A percentile compares a stretch with the other conserved stretches of the same genome.
Evolutionary conservation across 2,797 vertebrate genomes (phyloP).

Genomic region (Bradypodion pumilum): DNA sequence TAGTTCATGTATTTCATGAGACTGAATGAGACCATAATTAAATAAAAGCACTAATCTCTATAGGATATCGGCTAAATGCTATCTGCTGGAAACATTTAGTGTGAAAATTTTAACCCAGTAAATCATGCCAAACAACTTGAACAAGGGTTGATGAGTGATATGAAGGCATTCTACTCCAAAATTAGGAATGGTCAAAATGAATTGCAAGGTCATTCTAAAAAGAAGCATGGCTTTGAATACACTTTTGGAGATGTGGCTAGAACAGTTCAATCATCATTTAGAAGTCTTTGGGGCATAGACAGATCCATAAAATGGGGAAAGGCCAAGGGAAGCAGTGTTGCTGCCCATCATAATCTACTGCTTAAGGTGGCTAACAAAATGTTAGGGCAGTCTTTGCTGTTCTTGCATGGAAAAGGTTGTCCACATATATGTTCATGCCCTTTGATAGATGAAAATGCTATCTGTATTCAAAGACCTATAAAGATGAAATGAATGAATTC

Average conservation of each 20-base stretch:
- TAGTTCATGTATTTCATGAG: background rate
- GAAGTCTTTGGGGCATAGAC: no score
- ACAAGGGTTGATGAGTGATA: background rate
- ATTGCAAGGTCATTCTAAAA: background rate
- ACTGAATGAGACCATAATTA: background rate
- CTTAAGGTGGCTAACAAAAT: no score
- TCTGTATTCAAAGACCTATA: background rate
- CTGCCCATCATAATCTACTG: no score
- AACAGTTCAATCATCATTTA: background rate
- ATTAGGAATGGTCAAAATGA: background rate
- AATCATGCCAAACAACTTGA: background rate
- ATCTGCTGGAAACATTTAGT: background rate
- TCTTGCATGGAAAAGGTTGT: background rate
- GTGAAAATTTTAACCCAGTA: background rate
- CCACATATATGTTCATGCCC: background rate
- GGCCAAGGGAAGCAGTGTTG: no score
- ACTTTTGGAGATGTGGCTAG: background rate
- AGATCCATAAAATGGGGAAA: no score
- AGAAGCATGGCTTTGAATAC: background rate
- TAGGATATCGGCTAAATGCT: background rate
- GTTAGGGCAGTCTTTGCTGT: background rate
- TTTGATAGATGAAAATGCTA: background rate
- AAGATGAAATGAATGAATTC: conserved; percentile 10
- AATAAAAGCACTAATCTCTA: conserved; percentile 2
- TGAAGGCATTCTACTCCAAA: background rate